phyloP scores from a whole-genome alignment of 2,113 vertebrate genomes.

The Ameiurus melas region DNA sequence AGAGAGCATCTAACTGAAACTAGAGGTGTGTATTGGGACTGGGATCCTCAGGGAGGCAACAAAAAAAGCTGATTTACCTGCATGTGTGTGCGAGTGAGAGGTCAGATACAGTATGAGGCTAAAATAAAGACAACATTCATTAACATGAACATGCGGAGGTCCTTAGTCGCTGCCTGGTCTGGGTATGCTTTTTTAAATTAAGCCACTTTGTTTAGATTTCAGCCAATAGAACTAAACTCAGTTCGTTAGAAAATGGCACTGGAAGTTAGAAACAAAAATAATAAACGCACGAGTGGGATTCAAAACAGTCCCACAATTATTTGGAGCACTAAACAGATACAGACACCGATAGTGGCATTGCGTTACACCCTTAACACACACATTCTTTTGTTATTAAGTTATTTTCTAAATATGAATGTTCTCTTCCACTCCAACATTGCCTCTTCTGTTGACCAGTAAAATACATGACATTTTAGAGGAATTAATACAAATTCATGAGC shows the following conservation, averaged over 20 bases:
- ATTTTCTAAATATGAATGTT: neutral
- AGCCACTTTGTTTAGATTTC: neutral
- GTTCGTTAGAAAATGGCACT: neutral
- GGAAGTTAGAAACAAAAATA: slow-evolving; percentile 4
- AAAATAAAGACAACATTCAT: neutral
- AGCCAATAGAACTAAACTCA: neutral
- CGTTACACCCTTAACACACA: neutral
- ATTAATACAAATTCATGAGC: neutral
- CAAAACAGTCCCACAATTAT: neutral
- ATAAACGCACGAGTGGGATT: neutral
- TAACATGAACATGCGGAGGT: neutral
- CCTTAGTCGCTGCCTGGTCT: neutral
- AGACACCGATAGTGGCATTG: neutral
- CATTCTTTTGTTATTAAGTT: neutral
- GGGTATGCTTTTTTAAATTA: neutral
- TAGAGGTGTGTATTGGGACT: neutral
- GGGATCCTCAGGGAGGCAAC: neutral
- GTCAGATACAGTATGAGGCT: neutral
- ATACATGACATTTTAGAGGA: neutral
- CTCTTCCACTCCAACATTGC: neutral
- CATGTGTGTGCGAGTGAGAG: neutral
- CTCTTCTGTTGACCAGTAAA: slow-evolving; percentile 4
- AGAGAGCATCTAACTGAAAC: neutral
- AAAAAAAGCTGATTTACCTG: neutral
- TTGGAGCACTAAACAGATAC: slow-evolving; percentile 6